These are phyloP conservation scores for Yoshiicerus persimilis DNA, from an alignment of 1,140 invertebrate species.

Conservation along the genomic window DNA sequence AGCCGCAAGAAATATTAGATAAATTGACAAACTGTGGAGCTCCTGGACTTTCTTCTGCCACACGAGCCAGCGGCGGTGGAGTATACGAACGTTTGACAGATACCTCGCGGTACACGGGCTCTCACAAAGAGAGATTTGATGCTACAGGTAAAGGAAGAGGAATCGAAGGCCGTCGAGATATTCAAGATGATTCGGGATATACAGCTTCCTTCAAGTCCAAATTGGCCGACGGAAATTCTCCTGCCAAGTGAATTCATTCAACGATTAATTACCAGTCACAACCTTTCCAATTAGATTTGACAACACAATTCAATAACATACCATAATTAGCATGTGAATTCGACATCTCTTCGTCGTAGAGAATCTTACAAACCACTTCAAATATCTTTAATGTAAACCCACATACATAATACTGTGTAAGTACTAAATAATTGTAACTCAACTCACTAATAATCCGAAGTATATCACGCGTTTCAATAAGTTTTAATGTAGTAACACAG, in stretches of 20 bases:
- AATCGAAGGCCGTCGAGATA: constrained; percentile 78
- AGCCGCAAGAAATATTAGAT: constrained; percentile 70
- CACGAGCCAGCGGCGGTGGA: constrained; percentile 63
- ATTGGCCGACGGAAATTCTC: constrained; percentile 40
- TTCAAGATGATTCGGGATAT: constrained; percentile 77
- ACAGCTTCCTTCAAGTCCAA: constrained; percentile 87
- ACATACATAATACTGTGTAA: neutral
- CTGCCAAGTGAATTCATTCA: constrained; percentile 30
- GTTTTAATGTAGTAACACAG: neutral
- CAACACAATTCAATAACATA: neutral
- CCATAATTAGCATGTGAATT: neutral
- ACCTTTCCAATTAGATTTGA: neutral
- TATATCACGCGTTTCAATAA: neutral
- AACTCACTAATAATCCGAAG: neutral
- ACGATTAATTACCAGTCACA: neutral
- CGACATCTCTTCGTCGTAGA: neutral
- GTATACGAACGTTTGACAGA: constrained; percentile 86
- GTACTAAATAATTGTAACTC: neutral
- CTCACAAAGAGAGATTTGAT: constrained; percentile 84
- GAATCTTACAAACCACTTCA: constrained; percentile 14
- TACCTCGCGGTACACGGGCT: constrained; percentile 85
- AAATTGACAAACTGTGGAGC: constrained; percentile 71
- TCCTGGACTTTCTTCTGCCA: constrained; percentile 28
- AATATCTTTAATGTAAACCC: neutral
- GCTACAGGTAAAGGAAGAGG: constrained; percentile 84